These are phyloP conservation scores for Phymorhynchus buccinoides DNA, from an alignment of 1,140 invertebrate species.

Conservation along the genomic window DNA sequence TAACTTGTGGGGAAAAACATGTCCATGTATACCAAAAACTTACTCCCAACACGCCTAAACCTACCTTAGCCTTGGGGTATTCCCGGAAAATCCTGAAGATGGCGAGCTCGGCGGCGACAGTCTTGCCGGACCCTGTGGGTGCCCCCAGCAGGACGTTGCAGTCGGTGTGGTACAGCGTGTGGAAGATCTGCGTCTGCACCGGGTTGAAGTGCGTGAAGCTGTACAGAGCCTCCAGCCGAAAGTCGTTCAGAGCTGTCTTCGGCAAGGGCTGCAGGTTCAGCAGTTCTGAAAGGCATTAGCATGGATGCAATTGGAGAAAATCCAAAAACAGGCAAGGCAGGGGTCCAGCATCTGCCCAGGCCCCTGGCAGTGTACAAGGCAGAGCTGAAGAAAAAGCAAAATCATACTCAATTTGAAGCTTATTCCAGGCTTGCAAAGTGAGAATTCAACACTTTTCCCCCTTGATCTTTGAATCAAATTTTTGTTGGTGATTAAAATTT, in stretches of 20 bases:
- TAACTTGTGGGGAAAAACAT: too few species aligned
- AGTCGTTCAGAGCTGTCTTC: slow-evolving; percentile 85
- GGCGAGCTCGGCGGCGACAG: slow-evolving; percentile 97
- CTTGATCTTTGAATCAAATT: too few species aligned
- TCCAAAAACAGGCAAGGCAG: slow-evolving; percentile 1
- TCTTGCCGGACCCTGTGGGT: slow-evolving; percentile 99
- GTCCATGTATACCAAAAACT: too few species aligned
- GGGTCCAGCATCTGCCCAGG: too few species aligned
- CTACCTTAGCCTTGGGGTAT: slow-evolving; percentile 87
- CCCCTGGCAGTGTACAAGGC: too few species aligned
- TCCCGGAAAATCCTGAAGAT: slow-evolving; percentile 94
- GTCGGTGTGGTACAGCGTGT: slow-evolving; percentile 95
- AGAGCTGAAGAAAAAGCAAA: too few species aligned
- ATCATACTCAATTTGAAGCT: too few species aligned
- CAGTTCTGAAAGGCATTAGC: slow-evolving; percentile 87
- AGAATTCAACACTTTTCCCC: too few species aligned
- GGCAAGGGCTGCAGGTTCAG: slow-evolving; percentile 93
- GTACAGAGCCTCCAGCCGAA: slow-evolving; percentile 86
- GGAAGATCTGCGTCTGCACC: slow-evolving; percentile 99
- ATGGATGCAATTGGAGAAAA: too few species aligned
- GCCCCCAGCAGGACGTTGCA: slow-evolving; percentile 95
- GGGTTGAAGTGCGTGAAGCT: slow-evolving; percentile 97
- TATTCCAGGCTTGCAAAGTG: too few species aligned
- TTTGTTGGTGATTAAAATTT: too few species aligned
- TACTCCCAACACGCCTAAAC: neutral